Conservation (phyloP, 2,888 invertebrate genomes). For the Nomada ruficornis region DNA sequence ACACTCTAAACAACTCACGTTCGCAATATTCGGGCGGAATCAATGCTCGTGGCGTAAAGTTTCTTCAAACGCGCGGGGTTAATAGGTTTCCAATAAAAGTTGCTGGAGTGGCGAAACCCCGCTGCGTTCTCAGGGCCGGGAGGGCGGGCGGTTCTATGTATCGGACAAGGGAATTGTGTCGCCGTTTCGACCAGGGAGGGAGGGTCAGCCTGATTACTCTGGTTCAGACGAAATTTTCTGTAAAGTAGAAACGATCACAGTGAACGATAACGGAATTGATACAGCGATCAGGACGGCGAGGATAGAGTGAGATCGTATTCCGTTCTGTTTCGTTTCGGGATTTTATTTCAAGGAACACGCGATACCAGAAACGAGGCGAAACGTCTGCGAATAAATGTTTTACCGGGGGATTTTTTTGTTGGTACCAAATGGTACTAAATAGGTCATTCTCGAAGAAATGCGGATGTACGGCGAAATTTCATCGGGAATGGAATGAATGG, state of each 20-base stretch:
- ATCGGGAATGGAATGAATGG: no score
- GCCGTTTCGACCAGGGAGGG: slow-evolving; percentile 44
- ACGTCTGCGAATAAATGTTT: no score
- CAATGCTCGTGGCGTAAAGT: slow-evolving; percentile 54
- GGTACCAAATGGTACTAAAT: no score
- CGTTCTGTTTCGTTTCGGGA: background rate
- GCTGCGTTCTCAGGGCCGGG: slow-evolving; percentile 26
- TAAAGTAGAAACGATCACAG: slow-evolving; percentile 60
- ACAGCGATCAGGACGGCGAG: slow-evolving; percentile 24
- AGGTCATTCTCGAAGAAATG: no score
- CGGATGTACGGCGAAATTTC: no score
- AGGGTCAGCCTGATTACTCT: slow-evolving; percentile 61
- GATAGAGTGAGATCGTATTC: background rate
- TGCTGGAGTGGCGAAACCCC: slow-evolving; percentile 61
- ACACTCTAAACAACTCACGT: slow-evolving; percentile 41
- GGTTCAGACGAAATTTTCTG: slow-evolving; percentile 55
- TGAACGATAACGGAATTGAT: slow-evolving; percentile 61
- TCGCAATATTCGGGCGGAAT: slow-evolving; percentile 44
- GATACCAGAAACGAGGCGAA: background rate
- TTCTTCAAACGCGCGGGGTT: slow-evolving; percentile 52
- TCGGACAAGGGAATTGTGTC: slow-evolving; percentile 9
- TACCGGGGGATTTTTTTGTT: no score
- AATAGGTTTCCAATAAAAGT: slow-evolving; percentile 66
- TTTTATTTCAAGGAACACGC: background rate
- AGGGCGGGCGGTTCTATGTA: slow-evolving; percentile 14